Conservation (phyloP, 1,140 invertebrate genomes). For the Bombus haemorrhoidalis region DNA sequence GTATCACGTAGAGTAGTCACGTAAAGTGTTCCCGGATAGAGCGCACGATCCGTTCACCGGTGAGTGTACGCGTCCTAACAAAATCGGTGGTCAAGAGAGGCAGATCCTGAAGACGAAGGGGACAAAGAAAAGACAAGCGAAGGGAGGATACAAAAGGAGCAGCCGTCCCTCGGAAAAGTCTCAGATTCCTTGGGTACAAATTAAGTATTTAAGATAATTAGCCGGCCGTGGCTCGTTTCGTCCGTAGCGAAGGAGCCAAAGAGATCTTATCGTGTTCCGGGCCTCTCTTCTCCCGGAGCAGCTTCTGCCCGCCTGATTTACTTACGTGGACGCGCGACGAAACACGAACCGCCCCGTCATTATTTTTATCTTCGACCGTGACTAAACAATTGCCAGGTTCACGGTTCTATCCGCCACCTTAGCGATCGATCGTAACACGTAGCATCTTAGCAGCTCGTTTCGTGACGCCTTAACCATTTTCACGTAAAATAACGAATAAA, state of each 20-base stretch:
- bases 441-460: neutral
- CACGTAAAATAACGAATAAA: too few species aligned
- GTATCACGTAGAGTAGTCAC: too few species aligned
- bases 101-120: too few species aligned
- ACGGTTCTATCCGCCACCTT: constrained; percentile 6
- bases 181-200: constrained; percentile 66
- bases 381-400: constrained; percentile 49
- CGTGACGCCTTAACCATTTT: neutral
- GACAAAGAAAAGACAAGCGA: neutral
- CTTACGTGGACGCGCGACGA: constrained; percentile 32
- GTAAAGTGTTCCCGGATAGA: too few species aligned
- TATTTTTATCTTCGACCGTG: constrained; percentile 55
- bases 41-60: too few species aligned
- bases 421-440: neutral
- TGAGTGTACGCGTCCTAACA: too few species aligned
- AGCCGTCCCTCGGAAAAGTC: constrained; percentile 34
- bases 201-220: constrained; percentile 77
- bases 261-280: constrained; percentile 37
- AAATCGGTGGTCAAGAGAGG: too few species aligned
- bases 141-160: neutral
- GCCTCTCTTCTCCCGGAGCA: neutral
- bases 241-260: constrained; percentile 31
- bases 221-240: constrained; percentile 43
- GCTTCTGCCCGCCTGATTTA: constrained; percentile 51
- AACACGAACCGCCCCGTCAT: constrained; percentile 42